phyloP scores from a whole-genome alignment of 2,113 vertebrate species.

The Sigmodon hispidus region DNA sequence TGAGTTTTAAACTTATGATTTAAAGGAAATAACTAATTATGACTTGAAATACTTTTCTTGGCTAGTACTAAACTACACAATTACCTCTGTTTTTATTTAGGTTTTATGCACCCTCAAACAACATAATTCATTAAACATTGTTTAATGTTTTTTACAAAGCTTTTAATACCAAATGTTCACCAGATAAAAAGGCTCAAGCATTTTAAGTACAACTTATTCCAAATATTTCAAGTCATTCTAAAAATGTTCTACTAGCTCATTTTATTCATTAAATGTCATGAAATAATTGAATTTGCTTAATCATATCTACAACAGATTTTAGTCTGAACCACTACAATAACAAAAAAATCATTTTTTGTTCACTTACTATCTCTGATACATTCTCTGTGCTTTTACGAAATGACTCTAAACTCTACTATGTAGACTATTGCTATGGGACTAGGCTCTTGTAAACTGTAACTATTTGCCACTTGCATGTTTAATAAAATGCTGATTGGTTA shows the following conservation, averaged over 20 bases:
- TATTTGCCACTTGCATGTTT: too few species aligned
- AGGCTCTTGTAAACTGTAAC: too few species aligned
- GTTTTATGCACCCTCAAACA: neutral
- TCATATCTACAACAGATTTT: neutral
- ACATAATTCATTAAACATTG: neutral
- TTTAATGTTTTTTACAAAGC: neutral
- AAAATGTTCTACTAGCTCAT: neutral
- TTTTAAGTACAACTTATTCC: neutral
- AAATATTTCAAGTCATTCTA: neutral
- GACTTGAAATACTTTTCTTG: neutral
- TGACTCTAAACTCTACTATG: neutral
- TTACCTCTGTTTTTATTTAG: neutral
- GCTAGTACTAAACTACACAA: neutral
- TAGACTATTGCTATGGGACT: too few species aligned
- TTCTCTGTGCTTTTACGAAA: neutral
- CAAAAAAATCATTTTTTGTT: neutral
- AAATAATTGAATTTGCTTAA: neutral
- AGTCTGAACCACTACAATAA: neutral
- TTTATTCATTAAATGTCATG: neutral
- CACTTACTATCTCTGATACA: neutral
- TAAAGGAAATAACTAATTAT: neutral
- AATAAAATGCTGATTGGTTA: too few species aligned
- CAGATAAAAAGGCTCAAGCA: neutral
- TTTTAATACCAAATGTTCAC: neutral
- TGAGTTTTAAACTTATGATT: neutral